phyloP scores from a whole-genome alignment of 2,797 vertebrate genomes.

The Malacoraja senta region DNA sequence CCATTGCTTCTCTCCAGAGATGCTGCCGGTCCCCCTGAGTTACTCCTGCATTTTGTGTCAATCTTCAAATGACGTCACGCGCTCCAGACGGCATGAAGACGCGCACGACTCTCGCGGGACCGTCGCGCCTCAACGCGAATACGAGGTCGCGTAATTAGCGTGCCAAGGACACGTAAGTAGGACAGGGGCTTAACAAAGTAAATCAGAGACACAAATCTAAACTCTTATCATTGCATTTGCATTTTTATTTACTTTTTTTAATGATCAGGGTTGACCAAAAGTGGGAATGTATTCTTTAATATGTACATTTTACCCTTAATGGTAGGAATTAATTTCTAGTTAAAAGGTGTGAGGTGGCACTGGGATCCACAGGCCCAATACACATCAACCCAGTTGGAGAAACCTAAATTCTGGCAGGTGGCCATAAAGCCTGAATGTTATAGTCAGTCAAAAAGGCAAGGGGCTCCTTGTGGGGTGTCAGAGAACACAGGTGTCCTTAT shows the following conservation, averaged over 20 bases:
- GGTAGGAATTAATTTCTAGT: neutral
- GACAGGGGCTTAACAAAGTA: neutral
- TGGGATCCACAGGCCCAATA: neutral
- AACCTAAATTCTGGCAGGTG: neutral
- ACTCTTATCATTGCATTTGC: neutral
- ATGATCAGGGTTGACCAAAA: neutral
- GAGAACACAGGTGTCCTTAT: neutral
- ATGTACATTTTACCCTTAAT: neutral
- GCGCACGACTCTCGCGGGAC: no score
- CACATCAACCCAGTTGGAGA: neutral
- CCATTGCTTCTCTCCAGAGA: no score
- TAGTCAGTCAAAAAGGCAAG: neutral
- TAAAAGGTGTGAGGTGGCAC: neutral
- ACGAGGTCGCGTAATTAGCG: no score
- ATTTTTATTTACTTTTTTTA: neutral
- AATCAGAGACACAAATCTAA: neutral
- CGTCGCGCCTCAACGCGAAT: no score
- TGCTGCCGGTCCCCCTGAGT: no score
- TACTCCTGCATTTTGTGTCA: no score
- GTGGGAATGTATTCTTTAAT: neutral
- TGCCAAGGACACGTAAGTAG: no score
- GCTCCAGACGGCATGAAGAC: no score
- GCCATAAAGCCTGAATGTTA: neutral
- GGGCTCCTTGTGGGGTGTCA: neutral
- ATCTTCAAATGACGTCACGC: no score